Evolutionary conservation across 2,113 vertebrate genomes (phyloP).

Genomic region (Sapayoa aenigma): DNA sequence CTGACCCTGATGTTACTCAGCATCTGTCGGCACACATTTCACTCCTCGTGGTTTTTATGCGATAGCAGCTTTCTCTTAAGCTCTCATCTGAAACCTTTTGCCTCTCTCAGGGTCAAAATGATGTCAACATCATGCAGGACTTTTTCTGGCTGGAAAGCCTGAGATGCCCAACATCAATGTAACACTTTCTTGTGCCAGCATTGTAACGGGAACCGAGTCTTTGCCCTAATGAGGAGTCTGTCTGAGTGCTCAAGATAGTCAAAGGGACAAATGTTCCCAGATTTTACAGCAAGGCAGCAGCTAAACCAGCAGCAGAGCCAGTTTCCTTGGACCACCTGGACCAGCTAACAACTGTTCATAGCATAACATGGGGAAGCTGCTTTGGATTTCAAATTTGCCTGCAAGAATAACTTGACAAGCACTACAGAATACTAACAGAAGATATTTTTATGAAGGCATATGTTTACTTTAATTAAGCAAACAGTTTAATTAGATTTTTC

Average conservation of each 20-base stretch:
- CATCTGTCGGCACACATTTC: not conserved
- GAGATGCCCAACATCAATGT: not conserved
- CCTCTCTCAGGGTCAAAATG: not conserved
- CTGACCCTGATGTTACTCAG: not conserved
- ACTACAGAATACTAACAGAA: not conserved
- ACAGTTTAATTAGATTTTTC: slow-evolving; percentile 43
- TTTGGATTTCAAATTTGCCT: not conserved
- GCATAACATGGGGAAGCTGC: not conserved
- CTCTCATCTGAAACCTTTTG: not conserved
- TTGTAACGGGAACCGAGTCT: not conserved
- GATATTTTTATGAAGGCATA: slow-evolving; percentile 21
- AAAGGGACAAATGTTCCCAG: not conserved
- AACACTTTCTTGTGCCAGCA: not conserved
- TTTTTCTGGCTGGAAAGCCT: not conserved
- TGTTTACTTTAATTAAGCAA: slow-evolving; percentile 34
- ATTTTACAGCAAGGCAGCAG: not conserved
- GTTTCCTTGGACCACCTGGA: not conserved
- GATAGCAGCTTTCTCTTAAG: not conserved
- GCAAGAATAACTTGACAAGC: not conserved
- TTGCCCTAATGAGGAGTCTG: not conserved
- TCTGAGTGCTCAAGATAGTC: not conserved
- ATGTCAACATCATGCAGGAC: not conserved
- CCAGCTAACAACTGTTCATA: not conserved
- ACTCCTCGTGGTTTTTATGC: not conserved
- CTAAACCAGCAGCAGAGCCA: not conserved